These are phyloP conservation scores for Battus philenor DNA, from an alignment of 1,140 invertebrate species.

Conservation along the genomic window DNA sequence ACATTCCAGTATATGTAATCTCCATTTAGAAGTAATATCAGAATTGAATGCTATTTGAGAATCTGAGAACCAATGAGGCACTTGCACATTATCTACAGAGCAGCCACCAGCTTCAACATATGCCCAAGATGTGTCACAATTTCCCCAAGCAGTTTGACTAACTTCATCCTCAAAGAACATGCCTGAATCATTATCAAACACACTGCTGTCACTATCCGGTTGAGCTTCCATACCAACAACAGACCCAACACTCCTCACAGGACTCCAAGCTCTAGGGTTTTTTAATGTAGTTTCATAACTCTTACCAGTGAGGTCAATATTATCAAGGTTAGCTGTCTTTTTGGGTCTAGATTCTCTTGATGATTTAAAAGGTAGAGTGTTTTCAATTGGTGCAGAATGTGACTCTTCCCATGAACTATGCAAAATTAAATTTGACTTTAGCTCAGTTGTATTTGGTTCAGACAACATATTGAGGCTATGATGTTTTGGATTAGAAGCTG, in stretches of 20 bases:
- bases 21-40: conserved; percentile 85
- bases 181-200: conserved; percentile 86
- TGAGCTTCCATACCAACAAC: conserved; percentile 87
- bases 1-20: conserved; percentile 83
- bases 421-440: conserved; percentile 59
- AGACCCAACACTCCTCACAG: conserved; percentile 87
- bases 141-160: conserved; percentile 82
- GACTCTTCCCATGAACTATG: conserved; percentile 73
- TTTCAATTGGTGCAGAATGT: conserved; percentile 71
- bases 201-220: conserved; percentile 86
- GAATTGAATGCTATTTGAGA: conserved; percentile 75
- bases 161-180: conserved; percentile 86
- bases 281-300: conserved; percentile 80
- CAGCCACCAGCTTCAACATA: conserved; percentile 89
- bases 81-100: conserved; percentile 80
- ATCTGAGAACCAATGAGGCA: conserved; percentile 86
- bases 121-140: conserved; percentile 85
- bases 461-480: conserved; percentile 65
- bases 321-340: conserved; percentile 55
- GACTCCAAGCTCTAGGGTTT: conserved; percentile 88
- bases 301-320: conserved; percentile 78
- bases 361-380: conserved; percentile 68
- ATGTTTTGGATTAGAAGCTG: conserved; percentile 64
- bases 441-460: conserved; percentile 49
- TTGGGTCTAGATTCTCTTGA: conserved; percentile 53